phyloP scores from a whole-genome alignment of 2,113 vertebrate species.

The Desmodus rotundus region DNA sequence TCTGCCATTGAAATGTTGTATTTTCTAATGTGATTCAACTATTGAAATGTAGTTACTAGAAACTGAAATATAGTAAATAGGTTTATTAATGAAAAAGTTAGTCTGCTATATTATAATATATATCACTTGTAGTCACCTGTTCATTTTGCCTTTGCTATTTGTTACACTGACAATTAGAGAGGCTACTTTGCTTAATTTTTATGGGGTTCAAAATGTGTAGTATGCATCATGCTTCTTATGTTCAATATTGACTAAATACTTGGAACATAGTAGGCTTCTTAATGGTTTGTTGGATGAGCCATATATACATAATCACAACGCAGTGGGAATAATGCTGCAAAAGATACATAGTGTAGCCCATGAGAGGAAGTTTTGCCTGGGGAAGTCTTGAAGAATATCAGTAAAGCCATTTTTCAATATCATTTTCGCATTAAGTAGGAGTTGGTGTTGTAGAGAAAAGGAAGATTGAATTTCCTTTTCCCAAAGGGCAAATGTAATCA shows the following conservation, averaged over 20 bases:
- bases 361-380: neutral
- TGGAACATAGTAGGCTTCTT: neutral
- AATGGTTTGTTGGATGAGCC: neutral
- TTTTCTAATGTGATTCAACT: neutral
- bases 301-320: neutral
- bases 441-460: neutral
- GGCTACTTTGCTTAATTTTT: neutral
- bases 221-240: neutral
- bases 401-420: neutral
- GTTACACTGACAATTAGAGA: neutral
- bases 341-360: neutral
- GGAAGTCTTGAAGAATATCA: neutral
- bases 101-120: neutral
- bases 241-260: neutral
- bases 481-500: neutral
- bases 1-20: neutral
- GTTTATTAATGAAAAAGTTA: neutral
- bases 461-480: neutral
- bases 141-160: neutral
- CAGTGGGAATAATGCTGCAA: neutral
- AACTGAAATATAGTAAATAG: neutral
- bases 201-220: neutral
- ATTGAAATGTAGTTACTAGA: neutral
- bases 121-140: neutral
- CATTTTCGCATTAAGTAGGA: neutral